Evolutionary conservation across 2,797 vertebrate species (phyloP).

Genomic region (Natrix natrix): DNA sequence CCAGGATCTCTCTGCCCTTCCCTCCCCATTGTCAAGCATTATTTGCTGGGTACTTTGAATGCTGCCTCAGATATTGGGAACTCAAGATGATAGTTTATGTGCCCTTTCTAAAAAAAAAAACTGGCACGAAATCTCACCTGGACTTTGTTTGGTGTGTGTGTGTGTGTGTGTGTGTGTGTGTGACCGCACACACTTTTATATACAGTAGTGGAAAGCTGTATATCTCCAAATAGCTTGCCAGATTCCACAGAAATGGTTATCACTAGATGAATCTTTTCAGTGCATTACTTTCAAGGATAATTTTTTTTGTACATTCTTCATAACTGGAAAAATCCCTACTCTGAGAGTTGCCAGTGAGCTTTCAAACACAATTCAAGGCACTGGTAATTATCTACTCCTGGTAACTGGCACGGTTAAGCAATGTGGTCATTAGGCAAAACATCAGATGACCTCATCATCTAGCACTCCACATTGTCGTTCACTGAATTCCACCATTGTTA

Average conservation of each 20-base stretch:
- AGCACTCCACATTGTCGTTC: neutral
- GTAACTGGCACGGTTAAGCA: neutral
- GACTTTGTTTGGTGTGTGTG: neutral
- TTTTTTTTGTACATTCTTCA: neutral
- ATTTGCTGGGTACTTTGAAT: neutral
- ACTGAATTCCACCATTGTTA: neutral
- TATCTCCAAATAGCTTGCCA: neutral
- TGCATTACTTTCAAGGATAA: neutral
- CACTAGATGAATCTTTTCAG: neutral
- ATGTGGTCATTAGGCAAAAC: neutral
- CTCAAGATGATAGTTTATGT: neutral
- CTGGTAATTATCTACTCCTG: neutral
- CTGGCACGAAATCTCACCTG: neutral
- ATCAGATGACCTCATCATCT: neutral
- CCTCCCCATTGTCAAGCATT: neutral
- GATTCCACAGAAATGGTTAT: neutral
- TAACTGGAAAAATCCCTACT: neutral
- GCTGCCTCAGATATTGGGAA: neutral
- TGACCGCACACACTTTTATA: too few species aligned
- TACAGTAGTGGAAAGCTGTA: neutral
- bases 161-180: too few species aligned
- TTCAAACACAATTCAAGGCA: neutral
- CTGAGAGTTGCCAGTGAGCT: neutral
- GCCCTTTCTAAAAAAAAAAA: neutral
- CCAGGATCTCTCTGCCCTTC: neutral